Percentiles rank a stretch among this genome's conserved stretches.
These are phyloP conservation scores for Micropterix aruncella DNA, from an alignment of 2,888 invertebrate species.

Conservation along the genomic window DNA sequence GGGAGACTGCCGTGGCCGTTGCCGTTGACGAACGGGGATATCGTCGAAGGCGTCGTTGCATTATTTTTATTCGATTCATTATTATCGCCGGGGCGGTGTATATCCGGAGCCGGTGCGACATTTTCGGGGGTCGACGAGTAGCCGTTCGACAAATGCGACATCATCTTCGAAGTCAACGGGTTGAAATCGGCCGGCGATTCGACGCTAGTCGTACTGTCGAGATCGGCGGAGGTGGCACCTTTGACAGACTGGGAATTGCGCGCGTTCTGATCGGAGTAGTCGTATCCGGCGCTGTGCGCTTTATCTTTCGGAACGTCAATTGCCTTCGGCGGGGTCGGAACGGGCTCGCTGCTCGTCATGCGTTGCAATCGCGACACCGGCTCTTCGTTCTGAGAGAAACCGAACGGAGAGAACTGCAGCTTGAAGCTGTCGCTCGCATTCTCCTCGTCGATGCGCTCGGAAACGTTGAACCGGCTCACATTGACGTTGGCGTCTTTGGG, in stretches of 20 bases:
- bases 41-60: conserved; percentile 32
- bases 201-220: conserved; percentile 22
- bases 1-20: conserved; percentile 26
- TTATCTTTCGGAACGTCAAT: conserved; percentile 18
- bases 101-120: conserved; percentile 14
- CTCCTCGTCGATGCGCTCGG: not conserved
- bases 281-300: conserved; percentile 24
- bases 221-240: conserved; percentile 24
- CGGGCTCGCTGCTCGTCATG: conserved; percentile 23
- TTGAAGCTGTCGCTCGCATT: conserved; percentile 16
- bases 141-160: conserved; percentile 33
- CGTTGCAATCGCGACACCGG: conserved; percentile 14
- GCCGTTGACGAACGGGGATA: conserved; percentile 33
- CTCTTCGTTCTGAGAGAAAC: conserved; percentile 15
- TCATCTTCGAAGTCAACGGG: conserved; percentile 27
- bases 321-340: conserved; percentile 19
- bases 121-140: conserved; percentile 34
- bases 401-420: conserved; percentile 25
- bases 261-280: conserved; percentile 21
- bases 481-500: conserved; percentile 26
- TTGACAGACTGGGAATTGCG: conserved; percentile 18
- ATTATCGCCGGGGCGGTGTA: not conserved
- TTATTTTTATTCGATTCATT: conserved; percentile 20
- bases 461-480: conserved; percentile 22
- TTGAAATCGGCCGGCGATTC: conserved; percentile 25